Evolutionary conservation across 2,113 vertebrate genomes (phyloP), one percentile per base, ranked within the genome.

Genomic region (Turdus rufiventris): DNA sequence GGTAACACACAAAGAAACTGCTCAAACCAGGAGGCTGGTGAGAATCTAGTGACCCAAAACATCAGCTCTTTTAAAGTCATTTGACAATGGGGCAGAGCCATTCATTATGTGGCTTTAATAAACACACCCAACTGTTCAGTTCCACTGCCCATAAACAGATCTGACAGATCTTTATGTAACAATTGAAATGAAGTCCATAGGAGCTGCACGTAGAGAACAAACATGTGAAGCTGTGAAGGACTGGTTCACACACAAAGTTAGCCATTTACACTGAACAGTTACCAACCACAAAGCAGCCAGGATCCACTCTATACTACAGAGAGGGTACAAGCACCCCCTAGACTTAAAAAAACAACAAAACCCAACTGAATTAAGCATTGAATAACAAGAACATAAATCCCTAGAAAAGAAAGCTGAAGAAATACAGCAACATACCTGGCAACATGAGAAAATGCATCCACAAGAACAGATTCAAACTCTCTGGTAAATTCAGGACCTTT

Each of bases 401-500:
- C 12, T 4, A 16, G 11, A 60, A 17, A 50, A 9, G 19, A 38
- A 29, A 66, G 17, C 1, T 33, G 75, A 61, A 45, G 18, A 48
- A 54, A 63, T 6, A 34, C 8, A 71, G 60, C 56, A 79, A 97
- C 97, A 31, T 97, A 99, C 99, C 99, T 99, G 97, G 99, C 99
- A 85, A 99, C 99, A 4, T 99, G 99, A 80, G 99, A 99, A 95
- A 99, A 99, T 65, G 99, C 99, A 96, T 99, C 99, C 78, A 99
- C 98, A 0, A 99, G 99, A 74, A 99, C 99, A 19, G 98, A 97
- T 92, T 99, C 99, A 92, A 99, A 99, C 77, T 99, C 99, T 96
- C 98, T 98, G 14, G 99, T 98, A 92, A 99, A 99, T 93, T 99
- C 99, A 2, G 99, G 99, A 42, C 99, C 99, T 98, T 99, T 99